Conservation (phyloP, 2,113 vertebrate genomes). For the Leucopsar rothschildi region DNA sequence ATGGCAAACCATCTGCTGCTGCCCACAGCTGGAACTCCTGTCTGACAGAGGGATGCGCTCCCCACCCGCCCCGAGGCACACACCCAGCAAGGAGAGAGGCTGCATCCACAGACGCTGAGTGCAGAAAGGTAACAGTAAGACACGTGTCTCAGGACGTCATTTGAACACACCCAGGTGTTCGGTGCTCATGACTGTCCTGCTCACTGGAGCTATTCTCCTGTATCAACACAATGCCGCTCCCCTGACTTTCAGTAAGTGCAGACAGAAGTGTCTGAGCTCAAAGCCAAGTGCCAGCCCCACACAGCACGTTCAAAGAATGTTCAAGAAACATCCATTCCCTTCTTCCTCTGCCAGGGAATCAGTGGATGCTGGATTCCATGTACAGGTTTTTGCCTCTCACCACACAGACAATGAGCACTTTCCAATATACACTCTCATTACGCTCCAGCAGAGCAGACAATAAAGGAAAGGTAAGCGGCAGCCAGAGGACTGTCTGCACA, state of each 20-base stretch:
- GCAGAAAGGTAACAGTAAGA: not conserved
- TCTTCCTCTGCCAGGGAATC: not conserved
- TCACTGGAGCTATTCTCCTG: not conserved
- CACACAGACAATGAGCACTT: not conserved
- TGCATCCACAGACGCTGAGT: not conserved
- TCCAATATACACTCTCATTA: constrained; percentile 49
- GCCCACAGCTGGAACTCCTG: not conserved
- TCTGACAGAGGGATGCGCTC: not conserved
- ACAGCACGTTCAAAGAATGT: not conserved
- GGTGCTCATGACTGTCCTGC: not conserved
- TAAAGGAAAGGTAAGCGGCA: constrained; percentile 12
- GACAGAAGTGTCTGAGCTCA: not conserved
- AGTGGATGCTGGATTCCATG: not conserved
- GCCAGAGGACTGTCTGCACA: constrained; percentile 20
- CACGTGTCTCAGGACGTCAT: not conserved
- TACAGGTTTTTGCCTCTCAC: not conserved
- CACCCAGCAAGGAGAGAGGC: not conserved
- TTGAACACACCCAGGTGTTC: not conserved
- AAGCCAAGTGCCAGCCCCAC: not conserved
- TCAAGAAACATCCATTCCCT: not conserved
- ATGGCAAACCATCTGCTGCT: not conserved
- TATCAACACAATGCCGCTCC: not conserved
- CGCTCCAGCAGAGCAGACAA: constrained; percentile 24
- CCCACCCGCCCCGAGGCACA: not conserved
- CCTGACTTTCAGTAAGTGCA: not conserved